These are phyloP conservation scores for Gavialis gangeticus DNA, from an alignment of 2,113 vertebrate species.

Conservation along the genomic window DNA sequence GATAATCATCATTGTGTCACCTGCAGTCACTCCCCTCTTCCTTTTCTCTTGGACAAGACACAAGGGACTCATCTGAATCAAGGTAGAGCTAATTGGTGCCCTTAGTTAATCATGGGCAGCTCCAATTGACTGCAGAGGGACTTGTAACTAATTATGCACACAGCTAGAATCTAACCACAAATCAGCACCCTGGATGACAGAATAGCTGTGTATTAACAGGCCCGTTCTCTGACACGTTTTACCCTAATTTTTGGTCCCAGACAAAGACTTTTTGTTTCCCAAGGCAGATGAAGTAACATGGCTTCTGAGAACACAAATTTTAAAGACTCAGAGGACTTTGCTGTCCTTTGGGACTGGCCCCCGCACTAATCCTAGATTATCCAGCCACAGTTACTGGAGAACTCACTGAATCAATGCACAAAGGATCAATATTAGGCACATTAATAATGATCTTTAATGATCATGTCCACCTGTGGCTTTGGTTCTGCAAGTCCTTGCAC, in stretches of 20 bases:
- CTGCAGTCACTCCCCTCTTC: not conserved
- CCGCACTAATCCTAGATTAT: not conserved
- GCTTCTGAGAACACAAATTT: rapidly evolving
- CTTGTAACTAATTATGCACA: rapidly evolving
- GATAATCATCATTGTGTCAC: not conserved
- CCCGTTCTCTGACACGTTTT: not conserved
- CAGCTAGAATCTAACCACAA: not conserved
- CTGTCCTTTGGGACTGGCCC: not conserved
- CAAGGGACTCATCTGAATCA: not conserved
- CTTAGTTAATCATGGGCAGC: not conserved
- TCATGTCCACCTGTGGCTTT: slow-evolving; percentile 20
- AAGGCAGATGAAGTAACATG: not conserved
- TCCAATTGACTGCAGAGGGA: not conserved
- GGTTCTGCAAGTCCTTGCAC: slow-evolving; percentile 10
- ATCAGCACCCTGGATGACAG: not conserved
- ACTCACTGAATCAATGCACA: not conserved
- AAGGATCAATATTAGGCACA: not conserved
- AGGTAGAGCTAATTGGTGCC: rapidly evolving
- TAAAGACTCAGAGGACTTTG: not conserved
- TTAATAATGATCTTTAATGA: slow-evolving; percentile 41
- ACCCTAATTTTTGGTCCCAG: not conserved
- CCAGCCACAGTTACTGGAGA: not conserved
- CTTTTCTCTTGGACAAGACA: not conserved
- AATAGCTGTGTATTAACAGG: not conserved
- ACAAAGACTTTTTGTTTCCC: not conserved